These are phyloP conservation scores for Aspidoscelis tigris DNA, from an alignment of 2,113 vertebrate species.

Conservation along the genomic window DNA sequence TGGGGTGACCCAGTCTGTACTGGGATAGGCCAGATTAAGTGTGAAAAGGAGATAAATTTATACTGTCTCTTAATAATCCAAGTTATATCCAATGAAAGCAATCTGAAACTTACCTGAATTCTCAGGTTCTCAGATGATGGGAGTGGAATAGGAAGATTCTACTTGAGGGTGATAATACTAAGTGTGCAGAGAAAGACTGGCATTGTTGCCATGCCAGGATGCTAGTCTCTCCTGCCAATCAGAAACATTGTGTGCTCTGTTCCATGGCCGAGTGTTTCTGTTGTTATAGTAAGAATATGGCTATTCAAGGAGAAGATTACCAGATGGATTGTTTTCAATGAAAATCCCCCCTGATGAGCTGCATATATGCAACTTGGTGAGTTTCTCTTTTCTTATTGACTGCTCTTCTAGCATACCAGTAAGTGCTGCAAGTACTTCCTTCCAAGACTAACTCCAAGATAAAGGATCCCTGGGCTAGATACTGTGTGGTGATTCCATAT, in stretches of 20 bases:
- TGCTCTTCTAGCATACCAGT: not conserved
- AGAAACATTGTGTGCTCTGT: constrained; percentile 19
- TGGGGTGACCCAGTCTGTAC: no score
- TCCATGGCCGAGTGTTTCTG: constrained; percentile 11
- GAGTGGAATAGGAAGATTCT: not conserved
- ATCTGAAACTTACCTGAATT: not conserved
- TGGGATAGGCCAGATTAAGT: no score
- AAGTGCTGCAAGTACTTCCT: not conserved
- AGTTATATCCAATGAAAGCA: constrained; percentile 3
- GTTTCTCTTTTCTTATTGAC: not conserved
- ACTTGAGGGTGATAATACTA: not conserved
- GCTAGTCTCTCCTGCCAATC: constrained; percentile 17
- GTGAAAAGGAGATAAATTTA: not conserved
- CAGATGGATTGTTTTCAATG: not conserved
- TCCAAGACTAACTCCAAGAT: not conserved
- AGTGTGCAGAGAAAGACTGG: not conserved
- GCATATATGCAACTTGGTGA: not conserved
- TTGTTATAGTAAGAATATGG: not conserved
- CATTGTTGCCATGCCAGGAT: constrained; percentile 19
- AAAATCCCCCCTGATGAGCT: not conserved
- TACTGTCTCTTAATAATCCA: not conserved
- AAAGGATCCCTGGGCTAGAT: not conserved
- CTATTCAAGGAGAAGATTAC: not conserved
- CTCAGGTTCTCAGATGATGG: not conserved
- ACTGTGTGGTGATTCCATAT: not conserved